Evolutionary conservation across 2,888 invertebrate genomes (phyloP).

Genomic region (Neelides folsomi): DNA sequence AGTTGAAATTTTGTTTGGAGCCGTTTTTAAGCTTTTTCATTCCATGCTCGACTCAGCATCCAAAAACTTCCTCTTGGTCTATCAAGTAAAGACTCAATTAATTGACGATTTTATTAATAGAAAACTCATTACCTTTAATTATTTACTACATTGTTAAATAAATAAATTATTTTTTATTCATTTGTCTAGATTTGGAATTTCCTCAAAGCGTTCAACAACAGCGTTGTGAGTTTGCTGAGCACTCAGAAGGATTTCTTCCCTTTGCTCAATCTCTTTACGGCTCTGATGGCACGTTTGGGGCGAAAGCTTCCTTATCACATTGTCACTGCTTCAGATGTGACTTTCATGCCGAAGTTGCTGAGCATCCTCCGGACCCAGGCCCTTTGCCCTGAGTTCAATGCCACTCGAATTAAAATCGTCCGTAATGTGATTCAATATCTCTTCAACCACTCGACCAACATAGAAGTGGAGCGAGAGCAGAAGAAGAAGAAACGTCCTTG

Average conservation of each 20-base stretch:
- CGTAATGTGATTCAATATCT: constrained; percentile 21
- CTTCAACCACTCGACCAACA: constrained; percentile 17
- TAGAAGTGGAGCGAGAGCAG: constrained; percentile 1
- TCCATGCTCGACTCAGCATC: constrained; percentile 22
- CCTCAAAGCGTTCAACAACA: constrained; percentile 2
- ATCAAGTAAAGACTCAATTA: no score
- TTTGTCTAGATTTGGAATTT: constrained; percentile 20
- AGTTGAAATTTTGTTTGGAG: constrained; percentile 20
- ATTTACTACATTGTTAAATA: no score
- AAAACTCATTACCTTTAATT: no score
- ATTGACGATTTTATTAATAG: no score
- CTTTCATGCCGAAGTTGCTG: constrained; percentile 8
- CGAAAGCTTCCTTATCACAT: constrained; percentile 10
- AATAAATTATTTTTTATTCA: constrained; percentile 1
- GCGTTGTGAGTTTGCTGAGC: no score
- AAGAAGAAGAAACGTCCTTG: no score
- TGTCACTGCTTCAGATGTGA: constrained; percentile 4
- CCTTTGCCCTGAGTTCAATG: constrained; percentile 6
- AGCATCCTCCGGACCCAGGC: constrained; percentile 20
- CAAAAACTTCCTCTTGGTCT: constrained; percentile 19
- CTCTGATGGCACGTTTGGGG: constrained; percentile 18
- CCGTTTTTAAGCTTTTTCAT: constrained; percentile 24
- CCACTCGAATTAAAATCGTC: constrained; percentile 11
- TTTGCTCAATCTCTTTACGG: constrained; percentile 10
- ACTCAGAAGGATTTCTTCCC: no score